Conservation (phyloP, 2,888 invertebrate species). For the Campoplex capitator region DNA sequence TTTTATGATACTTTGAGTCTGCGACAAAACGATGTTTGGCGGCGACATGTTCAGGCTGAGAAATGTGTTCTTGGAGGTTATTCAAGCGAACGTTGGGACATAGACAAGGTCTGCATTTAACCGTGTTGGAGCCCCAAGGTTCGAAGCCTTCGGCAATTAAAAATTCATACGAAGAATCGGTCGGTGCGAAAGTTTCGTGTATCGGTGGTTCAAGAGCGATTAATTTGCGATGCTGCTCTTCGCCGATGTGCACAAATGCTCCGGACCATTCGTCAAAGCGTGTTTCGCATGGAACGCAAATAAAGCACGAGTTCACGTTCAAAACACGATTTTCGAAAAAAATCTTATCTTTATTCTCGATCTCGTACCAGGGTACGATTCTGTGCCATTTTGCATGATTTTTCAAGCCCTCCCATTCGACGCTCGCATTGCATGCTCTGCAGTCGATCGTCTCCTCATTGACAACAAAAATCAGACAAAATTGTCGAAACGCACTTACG, state of each 20-base stretch:
- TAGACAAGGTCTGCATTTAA: conserved; percentile 14
- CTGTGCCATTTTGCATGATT: conserved; percentile 45
- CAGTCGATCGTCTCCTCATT: conserved; percentile 6
- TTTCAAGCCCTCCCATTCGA: background rate
- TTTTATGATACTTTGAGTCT: background rate
- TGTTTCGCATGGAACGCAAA: conserved; percentile 33
- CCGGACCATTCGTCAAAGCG: background rate
- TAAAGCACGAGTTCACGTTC: background rate
- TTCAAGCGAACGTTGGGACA: background rate
- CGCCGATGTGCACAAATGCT: conserved; percentile 9
- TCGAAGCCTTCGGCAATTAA: conserved; percentile 26
- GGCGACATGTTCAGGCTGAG: background rate
- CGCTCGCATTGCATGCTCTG: conserved; percentile 6
- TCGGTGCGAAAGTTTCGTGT: conserved; percentile 1
- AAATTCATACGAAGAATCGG: background rate
- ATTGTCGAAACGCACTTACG: conserved; percentile 17
- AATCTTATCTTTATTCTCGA: conserved; percentile 20
- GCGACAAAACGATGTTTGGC: background rate
- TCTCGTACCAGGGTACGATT: conserved; percentile 42
- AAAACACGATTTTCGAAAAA: conserved; percentile 52
- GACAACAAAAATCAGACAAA: conserved; percentile 12
- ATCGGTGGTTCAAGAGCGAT: conserved; percentile 16
- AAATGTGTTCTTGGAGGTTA: background rate
- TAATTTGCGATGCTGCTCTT: background rate
- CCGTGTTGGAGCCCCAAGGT: background rate